Evolutionary conservation across 2,113 vertebrate genomes (phyloP), one percentile per base, ranked within the genome.

Genomic region (Piaya cayana): DNA sequence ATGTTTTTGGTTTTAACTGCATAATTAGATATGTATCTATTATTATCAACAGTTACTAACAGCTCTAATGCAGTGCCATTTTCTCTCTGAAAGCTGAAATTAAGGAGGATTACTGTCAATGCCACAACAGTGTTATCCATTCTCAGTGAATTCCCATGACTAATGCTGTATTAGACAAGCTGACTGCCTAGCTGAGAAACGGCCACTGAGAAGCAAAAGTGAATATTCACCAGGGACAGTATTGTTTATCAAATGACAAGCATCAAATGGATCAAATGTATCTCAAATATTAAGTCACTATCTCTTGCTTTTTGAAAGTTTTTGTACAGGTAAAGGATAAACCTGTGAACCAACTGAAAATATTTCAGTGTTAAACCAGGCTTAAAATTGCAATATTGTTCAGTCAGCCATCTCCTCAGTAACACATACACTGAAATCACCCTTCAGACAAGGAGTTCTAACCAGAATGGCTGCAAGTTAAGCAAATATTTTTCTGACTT

Each of bases 351-450:
- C 7, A 53, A 45, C 1, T 36, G 26, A 71, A 88, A 88, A 67
- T 39, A 68, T 49, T 72, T 74, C 8, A 43, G 3, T 59, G 65
- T 2, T 43, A 19, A 86, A 83, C n/a, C 27, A 39, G 22, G 39
- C 22, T 86, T 71, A 29, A 82, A 90, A 68, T 47, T 39, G 5
- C 23, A 4, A n/a, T 63, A 62, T 39, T 65, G 14, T 14, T 71
- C 20, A 78, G 23, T 71, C 20, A 78, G 23, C 7, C 12, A 25
- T 16, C 10, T 43, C 22, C 15, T 47, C 43, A 79, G 27, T 55
- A 60, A 76, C 26, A 30, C 0, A 0, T 36, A 25, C 0, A 0
- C n/a, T 63, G 27, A 74, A 81, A 83, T 80, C 3, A 56, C 4
- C 9, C 34, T 82, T 79, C 37, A 72, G 37, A 14, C 6, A 85